Conservation (phyloP, 2,888 invertebrate genomes). For the Dynastes grantii region DNA sequence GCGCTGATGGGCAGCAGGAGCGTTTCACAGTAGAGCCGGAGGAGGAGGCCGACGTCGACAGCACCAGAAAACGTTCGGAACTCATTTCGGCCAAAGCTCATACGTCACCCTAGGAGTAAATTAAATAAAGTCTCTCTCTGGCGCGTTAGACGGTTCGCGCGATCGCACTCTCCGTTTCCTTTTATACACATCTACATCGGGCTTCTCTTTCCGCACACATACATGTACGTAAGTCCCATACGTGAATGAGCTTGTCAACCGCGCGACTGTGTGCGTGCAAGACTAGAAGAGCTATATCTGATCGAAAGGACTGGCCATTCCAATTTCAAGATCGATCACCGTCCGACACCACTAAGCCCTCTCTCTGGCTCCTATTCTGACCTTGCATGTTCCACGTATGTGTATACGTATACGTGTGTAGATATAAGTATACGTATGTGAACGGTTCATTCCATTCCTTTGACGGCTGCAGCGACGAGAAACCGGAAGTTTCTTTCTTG, state of each 20-base stretch:
- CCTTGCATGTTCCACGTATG: no score
- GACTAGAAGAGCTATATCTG: constrained; percentile 59
- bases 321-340: constrained; percentile 67
- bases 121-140: constrained; percentile 67
- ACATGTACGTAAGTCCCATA: constrained; percentile 45
- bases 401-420: no score
- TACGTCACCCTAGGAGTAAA: constrained; percentile 67
- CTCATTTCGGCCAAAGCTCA: constrained; percentile 67
- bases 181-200: background rate
- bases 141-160: background rate
- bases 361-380: constrained; percentile 12
- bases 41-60: constrained; percentile 39
- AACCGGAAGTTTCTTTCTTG: background rate
- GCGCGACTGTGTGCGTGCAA: constrained; percentile 13
- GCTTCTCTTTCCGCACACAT: constrained; percentile 1
- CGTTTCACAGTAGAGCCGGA: background rate
- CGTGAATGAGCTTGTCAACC: constrained; percentile 25
- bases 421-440: background rate
- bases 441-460: constrained; percentile 3
- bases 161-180: constrained; percentile 2
- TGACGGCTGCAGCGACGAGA: background rate
- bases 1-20: constrained; percentile 13
- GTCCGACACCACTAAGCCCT: constrained; percentile 17
- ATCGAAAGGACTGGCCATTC: constrained; percentile 64
- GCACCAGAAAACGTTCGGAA: constrained; percentile 60